These are phyloP conservation scores for Panonychus citri DNA, from an alignment of 1,140 invertebrate species.

Conservation along the genomic window DNA sequence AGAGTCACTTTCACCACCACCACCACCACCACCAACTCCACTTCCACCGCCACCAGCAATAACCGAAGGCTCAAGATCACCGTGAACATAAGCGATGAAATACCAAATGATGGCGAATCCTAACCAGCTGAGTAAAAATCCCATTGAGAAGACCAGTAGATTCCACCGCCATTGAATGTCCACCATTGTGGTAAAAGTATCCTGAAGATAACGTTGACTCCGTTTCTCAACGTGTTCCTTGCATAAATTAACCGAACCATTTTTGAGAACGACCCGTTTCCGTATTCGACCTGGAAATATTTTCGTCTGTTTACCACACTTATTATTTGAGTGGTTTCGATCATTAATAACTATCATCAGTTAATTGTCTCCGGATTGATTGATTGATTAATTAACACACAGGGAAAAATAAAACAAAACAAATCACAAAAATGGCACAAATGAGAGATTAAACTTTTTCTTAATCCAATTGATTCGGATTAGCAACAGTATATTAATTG, in stretches of 20 bases:
- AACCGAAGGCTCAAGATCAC: constrained; percentile 51
- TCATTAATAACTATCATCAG: too few relatives aligned
- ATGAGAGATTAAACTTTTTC: too few relatives aligned
- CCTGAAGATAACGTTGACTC: constrained; percentile 48
- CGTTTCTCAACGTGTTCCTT: constrained; percentile 74
- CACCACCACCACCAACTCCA: too few relatives aligned
- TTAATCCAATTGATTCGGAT: too few relatives aligned
- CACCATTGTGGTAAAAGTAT: constrained; percentile 24
- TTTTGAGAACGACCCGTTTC: constrained; percentile 70
- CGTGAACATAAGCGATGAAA: constrained; percentile 71
- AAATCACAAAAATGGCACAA: too few relatives aligned
- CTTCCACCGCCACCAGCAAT: too few relatives aligned
- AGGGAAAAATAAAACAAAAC: too few relatives aligned
- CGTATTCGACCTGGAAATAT: constrained; percentile 32
- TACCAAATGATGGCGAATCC: constrained; percentile 79
- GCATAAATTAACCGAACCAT: constrained; percentile 76
- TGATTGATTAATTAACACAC: too few relatives aligned
- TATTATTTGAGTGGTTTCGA: neutral
- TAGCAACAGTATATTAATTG: too few relatives aligned
- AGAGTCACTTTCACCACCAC: too few relatives aligned
- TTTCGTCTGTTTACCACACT: constrained; percentile 5
- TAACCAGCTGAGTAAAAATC: constrained; percentile 76
- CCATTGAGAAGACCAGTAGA: constrained; percentile 65
- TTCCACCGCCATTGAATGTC: constrained; percentile 98
- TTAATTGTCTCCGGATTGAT: too few relatives aligned